Conservation (phyloP, 2,888 invertebrate genomes). For the Hirtodrosophila cameraria region DNA sequence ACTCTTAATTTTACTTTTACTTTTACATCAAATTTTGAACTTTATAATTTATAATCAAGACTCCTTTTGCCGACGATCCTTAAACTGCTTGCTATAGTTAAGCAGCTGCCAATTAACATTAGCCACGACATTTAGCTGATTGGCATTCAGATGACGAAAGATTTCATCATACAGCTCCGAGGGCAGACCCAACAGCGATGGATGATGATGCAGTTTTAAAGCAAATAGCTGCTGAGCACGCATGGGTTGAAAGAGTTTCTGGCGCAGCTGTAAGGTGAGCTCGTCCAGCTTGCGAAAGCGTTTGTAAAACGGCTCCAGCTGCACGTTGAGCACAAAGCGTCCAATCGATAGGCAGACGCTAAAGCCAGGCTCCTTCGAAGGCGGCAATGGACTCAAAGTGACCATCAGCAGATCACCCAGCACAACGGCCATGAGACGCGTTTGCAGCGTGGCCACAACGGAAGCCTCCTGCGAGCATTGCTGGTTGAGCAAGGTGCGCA, state of each 20-base stretch:
- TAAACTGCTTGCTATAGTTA: conserved; percentile 49
- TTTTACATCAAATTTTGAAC: background rate
- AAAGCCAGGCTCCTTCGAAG: conserved; percentile 62
- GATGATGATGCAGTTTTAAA: conserved; percentile 70
- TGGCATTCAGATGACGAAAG: conserved; percentile 65
- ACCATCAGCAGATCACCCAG: conserved; percentile 80
- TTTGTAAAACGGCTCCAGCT: conserved; percentile 60
- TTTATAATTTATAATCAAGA: background rate
- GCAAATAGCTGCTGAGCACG: conserved; percentile 85
- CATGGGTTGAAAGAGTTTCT: conserved; percentile 85
- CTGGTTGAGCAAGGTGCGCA: conserved; percentile 46
- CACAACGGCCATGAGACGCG: conserved; percentile 69
- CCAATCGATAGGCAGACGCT: conserved; percentile 81
- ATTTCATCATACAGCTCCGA: conserved; percentile 75
- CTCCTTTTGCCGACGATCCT: conserved; percentile 3
- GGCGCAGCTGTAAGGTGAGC: conserved; percentile 85
- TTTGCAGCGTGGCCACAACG: conserved; percentile 14
- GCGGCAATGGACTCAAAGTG: conserved; percentile 71
- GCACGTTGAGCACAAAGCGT: conserved; percentile 77
- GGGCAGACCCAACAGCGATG: conserved; percentile 83
- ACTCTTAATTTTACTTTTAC: background rate
- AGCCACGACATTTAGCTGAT: conserved; percentile 71
- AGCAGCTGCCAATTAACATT: conserved; percentile 69
- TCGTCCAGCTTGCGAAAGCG: conserved; percentile 84
- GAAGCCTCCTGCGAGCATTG: conserved; percentile 3